Evolutionary conservation across 1,140 invertebrate species (phyloP), one percentile per base, ranked within the genome.

Genomic region (Stegodyphus mimosarum): DNA sequence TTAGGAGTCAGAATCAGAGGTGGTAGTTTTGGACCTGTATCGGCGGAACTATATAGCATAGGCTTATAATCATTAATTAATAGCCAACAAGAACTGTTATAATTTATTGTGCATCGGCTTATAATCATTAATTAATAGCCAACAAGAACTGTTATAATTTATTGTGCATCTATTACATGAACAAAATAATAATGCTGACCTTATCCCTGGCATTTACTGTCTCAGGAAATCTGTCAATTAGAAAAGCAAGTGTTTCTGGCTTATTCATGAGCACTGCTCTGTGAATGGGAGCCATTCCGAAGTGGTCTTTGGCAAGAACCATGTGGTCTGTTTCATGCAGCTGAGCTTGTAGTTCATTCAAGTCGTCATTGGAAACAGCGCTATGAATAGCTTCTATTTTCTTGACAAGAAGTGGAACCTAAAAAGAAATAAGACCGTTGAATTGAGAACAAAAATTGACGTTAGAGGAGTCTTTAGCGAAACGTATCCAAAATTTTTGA

Each of bases 321-420:
- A 95, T 91, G 87, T 93, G 92, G 86, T 92, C 93, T 79, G 75
- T 87, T 5, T 87, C 85, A 9, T 86, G 76, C 48, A 89, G 60
- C 50, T 87, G 83, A 33, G 84, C 71, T 60, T 89, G 87, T 10
- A 89, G 73, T 9, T 86, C 86, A 3, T 51, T 69, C 49, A 89
- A 7, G 73, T 89, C 88, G 50, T 88, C 88, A 17, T 87, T 76
- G 6, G 88, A 87, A 1, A 89, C 87, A 10, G 88, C 88, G 18
- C 84, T 69, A 63, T 89, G 88, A 33, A 89, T 88, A 0, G 84
- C 87, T 15, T 87, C 88, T 17, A 89, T 89, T 67, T 86, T 86
- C 15, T 83, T 86, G 95, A 97, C 95, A 74, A 97, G 94, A 89
- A 95, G 94, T 11, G 96, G 96, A 0, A 97, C 95, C 17, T 95